Evolutionary conservation across 2,113 vertebrate species (phyloP), one percentile per base, ranked within the genome.

Genomic region (Calypte anna): DNA sequence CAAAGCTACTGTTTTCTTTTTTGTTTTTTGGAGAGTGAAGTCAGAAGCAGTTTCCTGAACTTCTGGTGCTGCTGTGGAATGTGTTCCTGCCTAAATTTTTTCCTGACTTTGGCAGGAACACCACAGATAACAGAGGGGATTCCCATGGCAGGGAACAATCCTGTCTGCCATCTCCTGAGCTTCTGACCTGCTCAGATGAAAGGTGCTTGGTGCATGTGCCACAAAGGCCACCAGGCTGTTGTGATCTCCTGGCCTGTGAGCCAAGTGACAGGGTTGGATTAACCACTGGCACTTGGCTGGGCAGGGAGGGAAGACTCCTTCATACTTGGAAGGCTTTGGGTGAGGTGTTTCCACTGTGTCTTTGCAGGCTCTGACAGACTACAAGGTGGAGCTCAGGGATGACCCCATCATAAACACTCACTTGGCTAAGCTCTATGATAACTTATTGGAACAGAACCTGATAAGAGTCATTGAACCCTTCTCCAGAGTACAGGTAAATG

Each of bases 401-500:
- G 99, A 99, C 96, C 99, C 99, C 21, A 99, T 99, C 95, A 99
- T 99, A 95, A 99, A 97, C 97, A 99, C 99, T 79, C 99, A 99
- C 93, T 97, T 99, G 98, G 99, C 98, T 86, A 99, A 98, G 95
- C 98, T 99, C 61, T 99, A 99, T 46, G 99, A 99, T 97, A 99
- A 98, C 96, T 98, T 99, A 98, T 97, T 99, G 98, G 99, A 99
- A 96, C 99, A 99, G 97, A 99, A 99, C 91, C 99, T 99, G 96
- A 99, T 99, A 97, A 97, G 99, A 88, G 99, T 99, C 97, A 99
- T 99, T 31, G 99, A 99, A 83, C 99, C 99, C 38, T 99, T 99
- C 96, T 99, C 99, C 97, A 98, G 99, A 98, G 99, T 99, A 97
- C 99, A 99, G 99, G 99, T 99, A 90, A 96, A 61, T 53, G 48